Percentiles rank a stretch among this genome's conserved stretches.
Conservation (phyloP, 2,113 vertebrate species). For the Nettapus auritus region DNA sequence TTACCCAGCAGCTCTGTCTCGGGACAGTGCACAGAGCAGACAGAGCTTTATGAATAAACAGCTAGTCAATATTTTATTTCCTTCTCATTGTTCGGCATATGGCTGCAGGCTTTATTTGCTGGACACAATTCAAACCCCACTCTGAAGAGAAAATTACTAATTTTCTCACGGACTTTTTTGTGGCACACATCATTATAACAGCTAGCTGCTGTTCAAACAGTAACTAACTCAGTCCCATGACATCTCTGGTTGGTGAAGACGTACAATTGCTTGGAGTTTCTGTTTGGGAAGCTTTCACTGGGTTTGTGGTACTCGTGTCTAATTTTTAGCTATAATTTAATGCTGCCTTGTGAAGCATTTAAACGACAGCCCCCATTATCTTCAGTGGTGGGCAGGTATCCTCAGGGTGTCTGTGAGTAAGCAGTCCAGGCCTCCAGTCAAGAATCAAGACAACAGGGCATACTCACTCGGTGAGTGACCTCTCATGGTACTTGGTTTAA, state of each 20-base stretch:
- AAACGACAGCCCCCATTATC: not conserved
- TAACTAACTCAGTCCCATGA: not conserved
- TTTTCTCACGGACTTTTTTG: not conserved
- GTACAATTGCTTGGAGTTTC: not conserved
- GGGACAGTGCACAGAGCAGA: not conserved
- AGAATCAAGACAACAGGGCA: not conserved
- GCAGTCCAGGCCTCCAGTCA: not conserved
- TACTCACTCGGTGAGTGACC: not conserved
- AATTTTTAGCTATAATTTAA: not conserved
- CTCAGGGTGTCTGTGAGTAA: not conserved
- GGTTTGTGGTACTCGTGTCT: not conserved
- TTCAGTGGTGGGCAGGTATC: not conserved
- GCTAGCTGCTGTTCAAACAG: not conserved
- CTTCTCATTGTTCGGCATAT: slow-evolving; percentile 5
- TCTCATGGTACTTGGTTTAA: not conserved
- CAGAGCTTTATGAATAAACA: slow-evolving; percentile 6
- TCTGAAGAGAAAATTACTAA: not conserved
- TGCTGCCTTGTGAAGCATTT: not conserved
- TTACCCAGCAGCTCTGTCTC: not conserved
- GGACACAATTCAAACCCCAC: not conserved
- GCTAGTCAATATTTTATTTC: slow-evolving; percentile 40
- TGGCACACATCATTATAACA: not conserved
- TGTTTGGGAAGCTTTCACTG: not conserved
- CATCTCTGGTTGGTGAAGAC: not conserved
- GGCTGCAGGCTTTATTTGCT: slow-evolving; percentile 16